Conservation (phyloP, 2,113 vertebrate genomes). For the Motacilla tschutschensis region DNA sequence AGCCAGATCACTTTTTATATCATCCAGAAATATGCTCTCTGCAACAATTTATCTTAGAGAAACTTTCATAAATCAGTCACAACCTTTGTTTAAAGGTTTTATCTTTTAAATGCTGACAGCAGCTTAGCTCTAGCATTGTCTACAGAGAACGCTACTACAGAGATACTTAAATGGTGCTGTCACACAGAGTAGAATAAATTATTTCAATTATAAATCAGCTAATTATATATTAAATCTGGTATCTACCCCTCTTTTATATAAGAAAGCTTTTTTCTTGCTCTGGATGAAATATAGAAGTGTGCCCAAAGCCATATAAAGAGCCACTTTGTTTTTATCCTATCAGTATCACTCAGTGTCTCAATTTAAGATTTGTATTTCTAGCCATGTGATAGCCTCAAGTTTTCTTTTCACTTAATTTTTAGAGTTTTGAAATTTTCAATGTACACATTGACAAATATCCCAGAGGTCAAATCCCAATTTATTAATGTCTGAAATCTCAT, state of each 20-base stretch:
- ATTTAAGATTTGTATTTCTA: neutral
- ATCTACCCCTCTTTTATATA: neutral
- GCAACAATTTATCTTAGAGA: neutral
- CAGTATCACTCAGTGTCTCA: neutral
- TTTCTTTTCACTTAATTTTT: neutral
- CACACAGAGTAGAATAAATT: neutral
- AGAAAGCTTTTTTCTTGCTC: neutral
- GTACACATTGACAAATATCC: neutral
- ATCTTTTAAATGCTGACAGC: slow-evolving; percentile 1
- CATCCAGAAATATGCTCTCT: neutral
- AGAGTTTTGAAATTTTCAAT: neutral
- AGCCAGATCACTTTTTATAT: neutral
- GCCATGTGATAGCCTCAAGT: neutral
- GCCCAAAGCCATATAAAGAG: neutral
- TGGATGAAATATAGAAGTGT: neutral
- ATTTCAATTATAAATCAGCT: slow-evolving; percentile 28
- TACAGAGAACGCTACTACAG: neutral
- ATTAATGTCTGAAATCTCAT: slow-evolving; percentile 36
- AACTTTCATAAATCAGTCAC: neutral
- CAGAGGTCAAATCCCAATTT: slow-evolving; percentile 11
- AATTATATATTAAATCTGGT: neutral
- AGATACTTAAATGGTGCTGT: neutral
- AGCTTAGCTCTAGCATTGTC: neutral
- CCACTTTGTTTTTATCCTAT: neutral
- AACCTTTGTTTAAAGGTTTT: slow-evolving; percentile 6